Evolutionary conservation across 2,113 vertebrate species (phyloP), one percentile per base, ranked within the genome.

Genomic region (Anarrhichthys ocellatus): DNA sequence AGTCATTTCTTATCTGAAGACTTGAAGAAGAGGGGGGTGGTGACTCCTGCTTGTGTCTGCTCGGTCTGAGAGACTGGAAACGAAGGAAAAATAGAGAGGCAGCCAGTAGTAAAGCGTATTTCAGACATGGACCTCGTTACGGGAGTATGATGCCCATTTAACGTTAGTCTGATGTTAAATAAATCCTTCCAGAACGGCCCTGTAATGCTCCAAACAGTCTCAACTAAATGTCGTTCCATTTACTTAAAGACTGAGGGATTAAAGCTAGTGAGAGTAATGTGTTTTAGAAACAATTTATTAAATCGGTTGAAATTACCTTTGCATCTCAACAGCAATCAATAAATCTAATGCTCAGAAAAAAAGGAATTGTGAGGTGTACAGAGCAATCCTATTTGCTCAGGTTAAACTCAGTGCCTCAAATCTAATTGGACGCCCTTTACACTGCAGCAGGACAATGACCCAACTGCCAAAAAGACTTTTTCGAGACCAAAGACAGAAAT

Each of bases 1-100:
- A 63, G 56, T 66, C 7, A 50, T 50, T 66, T 66, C 34, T 81
- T 85, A 76, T 71, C 73, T 73, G 59, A 42, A n/a, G 36, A 27
- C 17, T 22, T 24, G 52, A 27, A 38, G 24, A 18, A 69, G 48
- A 61, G 61, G 13, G 44, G 24, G 24, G 6, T 11, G 64, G 20
- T 36, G 17, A 32, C 46, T 59, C 20, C 11, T 22, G n/a, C 9
- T 48, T 0, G 1, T 40, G 44, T 50, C 8, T 24, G 38, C 50
- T 38, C 48, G 14, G 46, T 34, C 50, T 32, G 24, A 32, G 44
- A 27, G 11, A 13, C 54, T 56, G 22, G 11, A n/a, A 56, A 17
- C 1, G 0, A 68, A 32, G n/a, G 9, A 52, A 44, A 71, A 38
- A 54, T 15, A 6, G n/a, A 42, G 8, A 69, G 2, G 10, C 27